A percentile compares a stretch with the other conserved stretches of the same genome.
Conservation (phyloP, 2,113 vertebrate genomes). For the Emydura subglobosa region DNA sequence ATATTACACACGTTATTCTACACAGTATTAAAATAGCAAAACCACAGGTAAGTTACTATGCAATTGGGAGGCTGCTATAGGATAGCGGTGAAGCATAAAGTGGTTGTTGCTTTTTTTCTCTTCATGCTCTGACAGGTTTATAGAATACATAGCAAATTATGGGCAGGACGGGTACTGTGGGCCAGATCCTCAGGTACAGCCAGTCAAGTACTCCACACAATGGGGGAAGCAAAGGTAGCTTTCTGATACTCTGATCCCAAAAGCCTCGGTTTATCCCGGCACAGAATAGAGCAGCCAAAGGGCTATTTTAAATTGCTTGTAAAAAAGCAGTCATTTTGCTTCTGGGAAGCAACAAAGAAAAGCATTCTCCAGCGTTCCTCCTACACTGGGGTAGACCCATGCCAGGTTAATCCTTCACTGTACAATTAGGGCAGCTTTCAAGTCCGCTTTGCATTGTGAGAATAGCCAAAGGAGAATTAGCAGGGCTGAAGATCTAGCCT, state of each 20-base stretch:
- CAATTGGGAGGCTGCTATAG: not conserved
- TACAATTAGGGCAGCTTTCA: not conserved
- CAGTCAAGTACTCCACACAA: not conserved
- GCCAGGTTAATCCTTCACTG: not conserved
- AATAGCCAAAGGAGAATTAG: not conserved
- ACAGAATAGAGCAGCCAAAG: slow-evolving; percentile 41
- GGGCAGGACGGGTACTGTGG: not conserved
- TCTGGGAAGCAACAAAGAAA: slow-evolving; percentile 11
- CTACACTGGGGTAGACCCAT: not conserved
- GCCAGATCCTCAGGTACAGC: not conserved
- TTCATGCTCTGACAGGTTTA: not conserved
- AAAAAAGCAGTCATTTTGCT: slow-evolving; percentile 63
- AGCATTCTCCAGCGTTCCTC: not conserved
- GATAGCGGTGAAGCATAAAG: not conserved
- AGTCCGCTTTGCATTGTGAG: not conserved
- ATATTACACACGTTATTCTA: fast-evolving
- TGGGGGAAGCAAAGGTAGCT: not conserved
- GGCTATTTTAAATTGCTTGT: slow-evolving; percentile 37
- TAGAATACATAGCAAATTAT: not conserved
- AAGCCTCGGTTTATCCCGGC: not conserved
- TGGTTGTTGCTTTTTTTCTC: not conserved
- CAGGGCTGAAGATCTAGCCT: not conserved
- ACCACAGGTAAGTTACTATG: not conserved
- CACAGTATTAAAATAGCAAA: not conserved
- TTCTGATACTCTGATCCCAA: slow-evolving; percentile 9